Percentiles rank a stretch among this genome's conserved stretches.
Evolutionary conservation across 2,113 vertebrate species (phyloP).

Genomic region (Apodemus speciosus): DNA sequence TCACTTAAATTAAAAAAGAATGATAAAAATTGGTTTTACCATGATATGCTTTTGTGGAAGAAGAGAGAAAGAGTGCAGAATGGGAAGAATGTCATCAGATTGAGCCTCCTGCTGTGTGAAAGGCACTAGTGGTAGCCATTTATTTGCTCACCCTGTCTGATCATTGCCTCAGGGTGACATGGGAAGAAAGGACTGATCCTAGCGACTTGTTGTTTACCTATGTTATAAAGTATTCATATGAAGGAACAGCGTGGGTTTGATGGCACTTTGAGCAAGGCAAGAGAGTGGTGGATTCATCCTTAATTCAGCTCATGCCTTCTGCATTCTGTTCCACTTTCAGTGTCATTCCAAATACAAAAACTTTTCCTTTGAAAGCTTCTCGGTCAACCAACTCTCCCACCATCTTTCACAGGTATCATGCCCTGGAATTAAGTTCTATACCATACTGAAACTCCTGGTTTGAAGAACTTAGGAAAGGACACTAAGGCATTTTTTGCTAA

Average conservation of each 20-base stretch:
- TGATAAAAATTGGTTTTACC: neutral
- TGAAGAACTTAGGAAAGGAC: neutral
- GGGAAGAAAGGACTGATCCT: neutral
- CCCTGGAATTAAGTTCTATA: neutral
- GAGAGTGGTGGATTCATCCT: neutral
- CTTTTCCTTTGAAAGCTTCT: neutral
- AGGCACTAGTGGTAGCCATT: neutral
- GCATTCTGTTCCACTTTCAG: neutral
- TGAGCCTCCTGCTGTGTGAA: neutral
- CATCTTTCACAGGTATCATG: neutral
- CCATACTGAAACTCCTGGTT: neutral
- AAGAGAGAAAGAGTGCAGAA: neutral
- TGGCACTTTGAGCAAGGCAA: neutral
- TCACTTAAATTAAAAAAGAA: neutral
- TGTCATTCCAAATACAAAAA: neutral
- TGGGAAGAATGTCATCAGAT: neutral
- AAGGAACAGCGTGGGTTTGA: neutral
- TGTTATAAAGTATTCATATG: neutral
- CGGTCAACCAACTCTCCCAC: neutral
- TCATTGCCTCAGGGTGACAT: neutral
- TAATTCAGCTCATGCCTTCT: neutral
- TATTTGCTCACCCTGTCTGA: constrained; percentile 1
- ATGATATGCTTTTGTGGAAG: neutral
- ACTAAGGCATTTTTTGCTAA: neutral
- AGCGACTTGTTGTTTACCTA: neutral